Base-by-base conservation (phyloP, 2,113 vertebrate species). In the Scomber scombrus region DNA sequence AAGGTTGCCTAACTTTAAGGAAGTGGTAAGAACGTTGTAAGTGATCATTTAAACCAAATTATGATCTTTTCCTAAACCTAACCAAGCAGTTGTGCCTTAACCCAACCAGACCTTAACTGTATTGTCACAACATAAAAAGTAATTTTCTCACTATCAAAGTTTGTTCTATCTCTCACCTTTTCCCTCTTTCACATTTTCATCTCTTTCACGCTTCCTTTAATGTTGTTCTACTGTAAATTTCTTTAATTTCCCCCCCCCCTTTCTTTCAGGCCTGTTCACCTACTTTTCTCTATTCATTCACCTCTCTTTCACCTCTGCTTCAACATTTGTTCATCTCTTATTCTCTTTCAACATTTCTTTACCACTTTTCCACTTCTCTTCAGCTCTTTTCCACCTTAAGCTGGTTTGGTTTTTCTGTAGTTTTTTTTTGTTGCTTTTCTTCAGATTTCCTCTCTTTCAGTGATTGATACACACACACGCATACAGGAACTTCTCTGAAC, bases 171-270 rank as follows among this genome's bases (percentile, higher is more conserved):
- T 40, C 9, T 40, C 34, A 40, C 8, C 7, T 40, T 7, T 7
- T 40, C 7, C 34, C 6, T 6, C 13, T 19, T 19, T 19, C 11
- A 23, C 64, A 11, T 50, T 23, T 52, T 34, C 0, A 52, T 14
- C 19, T 45, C 16, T 1, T 40, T 16, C 14, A 5, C 11, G n/a
- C 6, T 40, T 40, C 34, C 34, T 40, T 40, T 40, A 40, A 40
- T 7, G 7, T 40, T 8, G 34, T 40, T 40, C 7, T 34, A 34
- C 31, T 40, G 34, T 40, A 40, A 6, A 15, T 40, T 58, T 60
- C 55, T 46, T 45, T 29, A n/a, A 13, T 5, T 26, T 56, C 70
- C 50, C 77, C 73, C 79, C 73, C 79, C 46, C 4, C 5, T 11
- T 13, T 40, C 18, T 73, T 82, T 43, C 52, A 56, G 71, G 40